A percentile compares a stretch with the other conserved stretches of the same genome.
phyloP scores from a whole-genome alignment of 1,140 invertebrate species.

The Augochlora pura region DNA sequence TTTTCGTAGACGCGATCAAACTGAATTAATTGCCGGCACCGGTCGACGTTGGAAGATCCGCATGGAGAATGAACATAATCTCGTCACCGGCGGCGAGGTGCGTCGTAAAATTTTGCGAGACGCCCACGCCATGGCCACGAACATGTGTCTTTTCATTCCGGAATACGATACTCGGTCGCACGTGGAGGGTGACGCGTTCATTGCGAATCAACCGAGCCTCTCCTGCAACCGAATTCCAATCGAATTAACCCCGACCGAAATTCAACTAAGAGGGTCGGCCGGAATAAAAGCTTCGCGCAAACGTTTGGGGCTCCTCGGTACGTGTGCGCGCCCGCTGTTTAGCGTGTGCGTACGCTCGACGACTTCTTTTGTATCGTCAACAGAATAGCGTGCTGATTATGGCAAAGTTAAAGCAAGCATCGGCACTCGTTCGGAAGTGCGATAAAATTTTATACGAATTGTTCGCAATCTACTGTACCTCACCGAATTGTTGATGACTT shows the following conservation, averaged over 20 bases:
- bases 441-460: too few relatives aligned
- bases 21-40: constrained; percentile 25
- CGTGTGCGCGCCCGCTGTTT: background rate
- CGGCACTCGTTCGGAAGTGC: too few relatives aligned
- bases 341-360: background rate
- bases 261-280: constrained; percentile 38
- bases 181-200: constrained; percentile 35
- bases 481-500: too few relatives aligned
- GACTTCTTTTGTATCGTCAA: background rate
- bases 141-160: background rate
- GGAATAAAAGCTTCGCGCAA: constrained; percentile 41
- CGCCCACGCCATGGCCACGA: background rate
- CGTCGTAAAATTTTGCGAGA: constrained; percentile 21
- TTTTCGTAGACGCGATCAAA: constrained; percentile 23
- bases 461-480: too few relatives aligned
- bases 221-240: background rate
- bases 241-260: constrained; percentile 40
- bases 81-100: background rate
- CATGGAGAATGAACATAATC: constrained; percentile 22
- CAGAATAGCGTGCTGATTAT: too few relatives aligned
- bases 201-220: constrained; percentile 32
- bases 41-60: background rate
- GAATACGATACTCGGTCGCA: constrained; percentile 21
- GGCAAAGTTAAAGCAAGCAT: too few relatives aligned
- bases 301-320: constrained; percentile 3